Percentiles rank a stretch among this genome's conserved stretches.
These are phyloP conservation scores for Himalopsyche kuldschensis DNA, from an alignment of 2,888 invertebrate genomes.

Conservation along the genomic window DNA sequence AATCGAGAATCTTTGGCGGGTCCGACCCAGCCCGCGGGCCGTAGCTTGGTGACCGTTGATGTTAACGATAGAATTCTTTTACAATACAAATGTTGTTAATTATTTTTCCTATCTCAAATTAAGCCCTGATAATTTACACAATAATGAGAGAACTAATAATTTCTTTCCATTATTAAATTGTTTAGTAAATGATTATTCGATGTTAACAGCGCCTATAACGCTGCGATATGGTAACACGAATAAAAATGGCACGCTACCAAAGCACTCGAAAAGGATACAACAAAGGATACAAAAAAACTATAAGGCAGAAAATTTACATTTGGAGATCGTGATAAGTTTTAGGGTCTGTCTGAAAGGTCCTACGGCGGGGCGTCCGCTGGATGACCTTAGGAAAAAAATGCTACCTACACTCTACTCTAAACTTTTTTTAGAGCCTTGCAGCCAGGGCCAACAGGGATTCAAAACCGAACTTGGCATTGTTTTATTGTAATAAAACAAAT, in stretches of 20 bases:
- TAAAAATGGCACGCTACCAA: background rate
- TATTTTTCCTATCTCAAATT: too few species aligned
- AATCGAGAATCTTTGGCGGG: too few species aligned
- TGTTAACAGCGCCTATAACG: too few species aligned
- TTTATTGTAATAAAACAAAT: background rate
- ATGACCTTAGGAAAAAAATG: background rate
- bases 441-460: background rate
- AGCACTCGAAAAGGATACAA: background rate
- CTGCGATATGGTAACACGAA: background rate
- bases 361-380: background rate
- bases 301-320: background rate
- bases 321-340: conserved; percentile 1
- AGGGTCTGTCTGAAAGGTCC: background rate
- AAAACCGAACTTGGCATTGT: background rate
- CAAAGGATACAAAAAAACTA: background rate
- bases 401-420: background rate
- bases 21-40: too few species aligned
- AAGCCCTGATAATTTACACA: too few species aligned
- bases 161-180: too few species aligned
- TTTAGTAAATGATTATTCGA: too few species aligned
- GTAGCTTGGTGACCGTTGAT: too few species aligned
- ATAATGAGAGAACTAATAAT: too few species aligned
- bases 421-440: background rate
- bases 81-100: too few species aligned
- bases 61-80: too few species aligned